These are phyloP conservation scores for Nomada ferruginata DNA, from an alignment of 2,888 invertebrate genomes.

Conservation along the genomic window DNA sequence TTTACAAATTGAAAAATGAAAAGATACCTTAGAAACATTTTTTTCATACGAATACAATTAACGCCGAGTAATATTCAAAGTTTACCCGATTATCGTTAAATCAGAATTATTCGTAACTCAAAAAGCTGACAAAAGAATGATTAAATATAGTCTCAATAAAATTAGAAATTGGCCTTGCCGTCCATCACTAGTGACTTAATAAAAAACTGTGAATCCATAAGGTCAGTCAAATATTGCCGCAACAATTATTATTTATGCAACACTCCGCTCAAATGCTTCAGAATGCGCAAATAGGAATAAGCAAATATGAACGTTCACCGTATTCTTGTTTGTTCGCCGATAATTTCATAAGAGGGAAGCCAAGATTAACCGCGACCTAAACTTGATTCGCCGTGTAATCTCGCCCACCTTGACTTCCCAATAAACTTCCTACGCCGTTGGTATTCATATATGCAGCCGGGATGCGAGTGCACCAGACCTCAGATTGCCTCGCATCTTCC, in stretches of 20 bases:
- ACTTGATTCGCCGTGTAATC: conserved; percentile 39
- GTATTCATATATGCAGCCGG: conserved; percentile 58
- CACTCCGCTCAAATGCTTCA: not conserved
- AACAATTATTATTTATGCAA: not conserved
- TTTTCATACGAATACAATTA: too few relatives aligned
- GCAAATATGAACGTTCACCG: conserved; percentile 27
- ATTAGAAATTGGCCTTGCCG: not conserved
- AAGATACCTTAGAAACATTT: too few relatives aligned
- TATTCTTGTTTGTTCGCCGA: conserved; percentile 43
- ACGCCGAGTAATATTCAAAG: too few relatives aligned
- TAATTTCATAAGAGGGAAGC: conserved; percentile 30
- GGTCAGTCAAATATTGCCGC: not conserved
- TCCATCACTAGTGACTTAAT: not conserved
- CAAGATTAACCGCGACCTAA: conserved; percentile 52
- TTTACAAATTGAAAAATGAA: too few relatives aligned
- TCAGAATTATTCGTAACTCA: too few relatives aligned
- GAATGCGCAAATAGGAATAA: conserved; percentile 33
- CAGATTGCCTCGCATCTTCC: conserved; percentile 65
- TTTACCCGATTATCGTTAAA: too few relatives aligned
- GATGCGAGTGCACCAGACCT: conserved; percentile 50
- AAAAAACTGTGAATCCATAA: not conserved
- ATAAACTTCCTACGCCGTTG: conserved; percentile 58
- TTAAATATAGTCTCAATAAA: too few relatives aligned
- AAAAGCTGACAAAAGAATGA: too few relatives aligned
- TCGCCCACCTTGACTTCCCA: conserved; percentile 33